Evolutionary conservation across 2,113 vertebrate species (phyloP), one percentile per base, ranked within the genome.

Genomic region (Charadrius vociferus): DNA sequence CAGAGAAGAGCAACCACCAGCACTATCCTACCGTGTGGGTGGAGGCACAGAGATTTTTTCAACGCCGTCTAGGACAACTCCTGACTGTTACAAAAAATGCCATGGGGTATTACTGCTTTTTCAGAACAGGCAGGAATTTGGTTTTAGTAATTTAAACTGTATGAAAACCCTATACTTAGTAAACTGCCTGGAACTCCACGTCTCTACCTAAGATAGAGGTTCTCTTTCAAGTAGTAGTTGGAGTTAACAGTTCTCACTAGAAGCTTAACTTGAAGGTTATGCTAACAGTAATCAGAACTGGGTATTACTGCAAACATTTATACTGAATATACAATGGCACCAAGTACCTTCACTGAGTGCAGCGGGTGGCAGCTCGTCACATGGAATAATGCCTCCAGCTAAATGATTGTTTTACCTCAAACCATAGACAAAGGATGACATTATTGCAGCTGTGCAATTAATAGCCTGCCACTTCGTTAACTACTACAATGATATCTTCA

Each of bases 201-300:
- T 80, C 36, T 58, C 27, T 79, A 71, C 37, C 16, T 29, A 74
- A 66, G 52, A 67, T 3, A 72, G 30, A 90, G 32, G 14, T 53
- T 91, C 39, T 91, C 50, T 68, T 95, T 91, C 73, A 90, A 71
- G 66, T 19, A 90, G 55, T 65, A 73, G 10, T 45, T 91, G 80
- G n/a, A 90, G 63, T 78, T 83, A 85, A 68, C 67, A 59, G n/a
- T 88, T 83, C 68, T 89, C 24, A 63, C 50, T 63, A 47, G 20
- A 27, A 77, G 30, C 17, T 29, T 55, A 68, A 82, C 67, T 86
- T 94, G 77, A 94, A 95, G 75, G 78, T 97, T 92, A 90, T 88
- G 81, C 62, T 96, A 95, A 93, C 91, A 96, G 72, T 74, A 59
- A 63, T 59, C 61, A 95, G 84, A 96, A 87, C 77, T 58, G 55